These are phyloP conservation scores for Caenorhabditis becei DNA, from an alignment of 2,888 invertebrate genomes.

Conservation along the genomic window DNA sequence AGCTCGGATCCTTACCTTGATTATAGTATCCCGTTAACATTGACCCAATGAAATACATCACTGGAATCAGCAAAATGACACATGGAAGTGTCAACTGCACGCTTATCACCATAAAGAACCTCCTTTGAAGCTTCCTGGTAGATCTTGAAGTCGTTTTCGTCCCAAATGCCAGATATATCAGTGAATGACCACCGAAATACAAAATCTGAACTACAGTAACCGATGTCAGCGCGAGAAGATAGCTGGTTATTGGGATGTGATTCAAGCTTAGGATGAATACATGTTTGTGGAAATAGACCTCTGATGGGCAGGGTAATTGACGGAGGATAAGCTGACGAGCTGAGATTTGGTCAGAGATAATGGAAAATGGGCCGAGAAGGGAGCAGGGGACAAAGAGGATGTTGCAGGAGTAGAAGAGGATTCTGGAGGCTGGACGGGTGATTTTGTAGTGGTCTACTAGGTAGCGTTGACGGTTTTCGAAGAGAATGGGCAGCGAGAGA, in stretches of 20 bases:
- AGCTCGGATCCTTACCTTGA: conserved; percentile 30
- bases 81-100: conserved; percentile 32
- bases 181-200: conserved; percentile 31
- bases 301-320: conserved; percentile 16
- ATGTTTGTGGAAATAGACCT: conserved; percentile 10
- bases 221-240: conserved; percentile 12
- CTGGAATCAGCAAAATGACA: conserved; percentile 30
- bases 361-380: conserved; percentile 21
- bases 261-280: conserved; percentile 29
- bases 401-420: conserved; percentile 24
- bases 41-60: conserved; percentile 36
- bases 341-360: conserved; percentile 30
- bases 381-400: conserved; percentile 30
- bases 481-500: conserved; percentile 28
- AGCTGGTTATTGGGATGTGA: conserved; percentile 17
- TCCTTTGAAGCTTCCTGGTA: conserved; percentile 16
- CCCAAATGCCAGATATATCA: conserved; percentile 22
- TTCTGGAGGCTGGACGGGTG: not conserved
- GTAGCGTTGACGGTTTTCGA: conserved; percentile 39
- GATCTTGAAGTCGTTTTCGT: conserved; percentile 14
- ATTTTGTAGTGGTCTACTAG: conserved; percentile 32
- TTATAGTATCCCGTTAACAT: conserved; percentile 36
- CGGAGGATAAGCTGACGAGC: conserved; percentile 24
- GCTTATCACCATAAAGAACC: conserved; percentile 35
- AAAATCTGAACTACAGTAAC: conserved; percentile 23